Conservation (phyloP, 2,797 vertebrate genomes). For the Pyrrhura leucotis region DNA sequence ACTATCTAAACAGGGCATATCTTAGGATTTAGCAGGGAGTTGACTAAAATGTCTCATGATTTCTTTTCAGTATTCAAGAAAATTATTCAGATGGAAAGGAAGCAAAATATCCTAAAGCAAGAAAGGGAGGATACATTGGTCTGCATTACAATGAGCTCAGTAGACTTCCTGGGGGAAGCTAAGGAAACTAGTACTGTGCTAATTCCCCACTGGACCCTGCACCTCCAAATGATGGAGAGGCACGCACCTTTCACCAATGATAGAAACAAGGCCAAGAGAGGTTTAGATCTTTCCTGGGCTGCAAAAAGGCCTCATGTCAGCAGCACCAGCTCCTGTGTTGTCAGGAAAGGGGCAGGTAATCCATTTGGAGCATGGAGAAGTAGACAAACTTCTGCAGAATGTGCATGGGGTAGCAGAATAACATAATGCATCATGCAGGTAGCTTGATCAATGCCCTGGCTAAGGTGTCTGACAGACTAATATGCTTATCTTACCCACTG, state of each 20-base stretch:
- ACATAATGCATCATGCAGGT: fast-evolving
- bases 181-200: slow-evolving; percentile 7
- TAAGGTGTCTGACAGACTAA: neutral
- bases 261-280: neutral
- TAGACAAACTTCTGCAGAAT: neutral
- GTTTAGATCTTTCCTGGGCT: neutral
- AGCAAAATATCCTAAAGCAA: slow-evolving; percentile 53
- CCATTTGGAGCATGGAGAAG: neutral
- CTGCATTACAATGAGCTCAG: slow-evolving; percentile 43
- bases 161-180: slow-evolving; percentile 25
- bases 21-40: slow-evolving; percentile 66
- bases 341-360: neutral
- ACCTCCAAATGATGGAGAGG: neutral
- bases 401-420: neutral
- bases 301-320: neutral
- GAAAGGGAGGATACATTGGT: neutral
- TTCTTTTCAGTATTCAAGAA: slow-evolving; percentile 71
- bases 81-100: slow-evolving; percentile 66
- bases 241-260: fast-evolving
- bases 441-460: neutral
- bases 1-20: slow-evolving; percentile 15
- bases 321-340: fast-evolving
- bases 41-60: slow-evolving; percentile 39
- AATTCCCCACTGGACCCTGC: neutral
- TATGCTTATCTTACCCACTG: neutral